Conservation (phyloP, 2,797 vertebrate species). For the Synaphobranchus kaupii region DNA sequence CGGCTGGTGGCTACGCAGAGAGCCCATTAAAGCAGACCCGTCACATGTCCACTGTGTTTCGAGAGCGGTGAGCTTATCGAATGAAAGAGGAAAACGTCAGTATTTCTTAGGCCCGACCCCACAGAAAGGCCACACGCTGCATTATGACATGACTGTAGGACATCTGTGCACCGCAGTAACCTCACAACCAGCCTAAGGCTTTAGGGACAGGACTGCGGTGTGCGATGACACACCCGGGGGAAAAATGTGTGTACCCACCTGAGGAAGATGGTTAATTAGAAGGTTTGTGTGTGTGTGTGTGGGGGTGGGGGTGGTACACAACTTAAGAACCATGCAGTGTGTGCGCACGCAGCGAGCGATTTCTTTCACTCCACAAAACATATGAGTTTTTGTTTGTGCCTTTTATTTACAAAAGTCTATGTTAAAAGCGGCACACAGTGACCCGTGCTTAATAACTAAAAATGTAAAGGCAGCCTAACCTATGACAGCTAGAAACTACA, state of each 20-base stretch:
- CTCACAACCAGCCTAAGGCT: not conserved
- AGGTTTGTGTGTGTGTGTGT: not conserved
- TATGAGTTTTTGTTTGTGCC: not conserved
- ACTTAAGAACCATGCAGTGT: not conserved
- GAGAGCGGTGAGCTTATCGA: not conserved
- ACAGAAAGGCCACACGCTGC: not conserved
- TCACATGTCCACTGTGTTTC: not conserved
- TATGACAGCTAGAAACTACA: not conserved
- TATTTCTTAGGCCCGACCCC: not conserved
- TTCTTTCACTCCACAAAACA: not conserved
- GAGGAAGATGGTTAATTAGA: not conserved
- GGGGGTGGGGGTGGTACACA: not conserved
- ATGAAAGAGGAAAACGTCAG: not conserved
- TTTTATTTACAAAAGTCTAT: not conserved
- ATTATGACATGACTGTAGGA: not conserved
- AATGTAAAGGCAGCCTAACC: not conserved
- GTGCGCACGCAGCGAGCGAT: not conserved
- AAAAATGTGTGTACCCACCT: not conserved
- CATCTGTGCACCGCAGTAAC: not conserved
- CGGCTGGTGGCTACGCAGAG: not conserved
- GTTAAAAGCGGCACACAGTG: not conserved
- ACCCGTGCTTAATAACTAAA: not conserved
- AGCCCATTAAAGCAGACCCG: not conserved
- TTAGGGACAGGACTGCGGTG: not conserved
- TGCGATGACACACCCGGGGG: not conserved